Conservation (phyloP, 1,140 invertebrate genomes). For the Cyclina sinensis region DNA sequence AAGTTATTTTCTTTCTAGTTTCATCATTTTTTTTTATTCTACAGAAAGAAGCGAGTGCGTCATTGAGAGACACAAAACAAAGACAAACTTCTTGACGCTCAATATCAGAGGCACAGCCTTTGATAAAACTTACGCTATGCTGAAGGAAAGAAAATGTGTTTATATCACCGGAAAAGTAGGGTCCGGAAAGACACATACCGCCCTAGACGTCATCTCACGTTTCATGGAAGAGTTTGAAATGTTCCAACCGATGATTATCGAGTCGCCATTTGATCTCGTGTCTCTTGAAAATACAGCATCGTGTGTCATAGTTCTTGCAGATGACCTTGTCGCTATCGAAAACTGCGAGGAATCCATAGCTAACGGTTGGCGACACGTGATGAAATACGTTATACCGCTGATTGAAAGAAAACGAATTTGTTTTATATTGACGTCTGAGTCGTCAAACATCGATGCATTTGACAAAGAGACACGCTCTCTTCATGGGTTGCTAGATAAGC, state of each 20-base stretch:
- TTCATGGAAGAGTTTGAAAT: neutral
- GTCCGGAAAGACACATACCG: slow-evolving; percentile 5
- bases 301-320: neutral
- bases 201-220: neutral
- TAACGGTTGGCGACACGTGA: neutral
- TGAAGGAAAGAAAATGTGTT: neutral
- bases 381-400: neutral
- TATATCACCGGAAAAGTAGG: slow-evolving; percentile 8
- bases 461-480: neutral
- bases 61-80: slow-evolving; percentile 8
- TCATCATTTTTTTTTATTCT: neutral
- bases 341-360: neutral
- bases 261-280: neutral
- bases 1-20: no score
- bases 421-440: neutral
- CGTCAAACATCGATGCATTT: neutral
- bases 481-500: neutral
- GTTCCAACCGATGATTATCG: slow-evolving; percentile 15
- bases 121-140: neutral
- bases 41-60: neutral
- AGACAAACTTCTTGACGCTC: neutral
- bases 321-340: neutral
- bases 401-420: slow-evolving; percentile 1
- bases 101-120: no score
- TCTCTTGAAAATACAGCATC: neutral